Percentiles rank a stretch among this genome's conserved stretches.
These are phyloP conservation scores for Decapterus maruadsi DNA, from an alignment of 2,797 vertebrate genomes.

Conservation along the genomic window DNA sequence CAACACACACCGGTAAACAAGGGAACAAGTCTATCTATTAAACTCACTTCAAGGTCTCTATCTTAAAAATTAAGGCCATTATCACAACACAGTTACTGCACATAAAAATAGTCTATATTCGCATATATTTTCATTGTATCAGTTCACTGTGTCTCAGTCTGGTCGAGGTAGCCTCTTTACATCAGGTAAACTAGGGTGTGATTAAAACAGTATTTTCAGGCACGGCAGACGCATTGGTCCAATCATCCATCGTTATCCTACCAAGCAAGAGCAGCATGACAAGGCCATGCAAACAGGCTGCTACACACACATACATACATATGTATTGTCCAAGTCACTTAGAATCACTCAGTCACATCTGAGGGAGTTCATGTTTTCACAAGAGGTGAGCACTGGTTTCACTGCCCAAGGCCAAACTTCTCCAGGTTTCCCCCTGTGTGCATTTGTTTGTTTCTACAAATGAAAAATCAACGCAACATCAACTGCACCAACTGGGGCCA, in stretches of 20 bases:
- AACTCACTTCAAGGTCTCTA: constrained; percentile 5
- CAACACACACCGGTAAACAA: constrained; percentile 1
- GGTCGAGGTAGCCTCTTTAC: constrained; percentile 39
- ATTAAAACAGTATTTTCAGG: constrained; percentile 37
- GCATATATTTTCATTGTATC: background rate
- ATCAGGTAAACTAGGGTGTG: constrained; percentile 5
- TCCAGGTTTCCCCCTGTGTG: background rate
- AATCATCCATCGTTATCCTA: constrained; percentile 22
- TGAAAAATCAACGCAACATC: background rate
- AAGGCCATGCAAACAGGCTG: constrained; percentile 79
- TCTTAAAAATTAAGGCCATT: constrained; percentile 30
- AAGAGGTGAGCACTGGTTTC: background rate
- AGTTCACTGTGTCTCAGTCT: constrained; percentile 27
- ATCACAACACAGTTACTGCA: constrained; percentile 28
- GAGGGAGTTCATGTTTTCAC: background rate
- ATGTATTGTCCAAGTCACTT: background rate
- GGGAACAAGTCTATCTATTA: constrained; percentile 1
- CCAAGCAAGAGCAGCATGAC: constrained; percentile 68
- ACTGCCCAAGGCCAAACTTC: background rate
- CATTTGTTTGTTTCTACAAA: background rate
- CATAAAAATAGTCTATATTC: background rate
- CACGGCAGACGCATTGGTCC: constrained; percentile 39
- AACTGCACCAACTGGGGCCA: background rate
- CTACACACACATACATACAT: constrained; percentile 10
- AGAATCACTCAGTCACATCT: background rate